Conservation (phyloP, 2,797 vertebrate genomes). For the Paguma larvata region DNA sequence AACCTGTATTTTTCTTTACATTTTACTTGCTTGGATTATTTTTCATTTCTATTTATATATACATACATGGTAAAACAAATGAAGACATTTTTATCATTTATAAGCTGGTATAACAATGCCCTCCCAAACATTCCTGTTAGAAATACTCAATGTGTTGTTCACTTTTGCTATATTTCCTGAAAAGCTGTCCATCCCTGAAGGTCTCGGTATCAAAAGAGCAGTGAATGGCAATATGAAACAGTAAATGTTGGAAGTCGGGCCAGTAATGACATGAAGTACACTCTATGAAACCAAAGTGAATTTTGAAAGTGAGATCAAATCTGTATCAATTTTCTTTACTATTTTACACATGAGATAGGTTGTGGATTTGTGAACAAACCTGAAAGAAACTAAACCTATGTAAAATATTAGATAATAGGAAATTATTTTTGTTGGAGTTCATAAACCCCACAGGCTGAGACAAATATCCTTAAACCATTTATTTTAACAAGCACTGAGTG, state of each 20-base stretch:
- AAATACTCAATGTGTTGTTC: not conserved
- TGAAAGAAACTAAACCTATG: constrained; percentile 59
- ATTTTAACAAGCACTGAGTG: constrained; percentile 87
- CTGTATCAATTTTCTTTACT: constrained; percentile 31
- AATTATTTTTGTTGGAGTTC: constrained; percentile 82
- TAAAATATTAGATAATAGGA: constrained; percentile 67
- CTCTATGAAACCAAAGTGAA: not conserved
- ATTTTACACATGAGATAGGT: constrained; percentile 30
- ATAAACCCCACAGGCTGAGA: constrained; percentile 85
- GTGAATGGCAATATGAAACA: constrained; percentile 35
- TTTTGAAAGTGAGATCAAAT: constrained; percentile 23
- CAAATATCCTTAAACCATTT: constrained; percentile 86
- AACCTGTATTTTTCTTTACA: not conserved
- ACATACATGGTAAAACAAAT: not conserved
- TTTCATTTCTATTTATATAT: not conserved
- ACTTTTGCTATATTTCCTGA: not conserved
- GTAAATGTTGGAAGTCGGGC: constrained; percentile 32
- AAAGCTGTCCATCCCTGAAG: not conserved
- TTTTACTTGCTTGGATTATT: not conserved
- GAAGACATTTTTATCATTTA: not conserved
- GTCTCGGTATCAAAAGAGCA: constrained; percentile 12
- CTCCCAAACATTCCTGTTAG: not conserved
- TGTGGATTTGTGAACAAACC: constrained; percentile 62
- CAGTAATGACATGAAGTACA: not conserved
- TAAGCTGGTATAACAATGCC: not conserved